Percentiles rank a stretch among this genome's conserved stretches.
These are phyloP conservation scores for Ahaetulla prasina DNA, from an alignment of 2,113 vertebrate genomes.

Conservation along the genomic window DNA sequence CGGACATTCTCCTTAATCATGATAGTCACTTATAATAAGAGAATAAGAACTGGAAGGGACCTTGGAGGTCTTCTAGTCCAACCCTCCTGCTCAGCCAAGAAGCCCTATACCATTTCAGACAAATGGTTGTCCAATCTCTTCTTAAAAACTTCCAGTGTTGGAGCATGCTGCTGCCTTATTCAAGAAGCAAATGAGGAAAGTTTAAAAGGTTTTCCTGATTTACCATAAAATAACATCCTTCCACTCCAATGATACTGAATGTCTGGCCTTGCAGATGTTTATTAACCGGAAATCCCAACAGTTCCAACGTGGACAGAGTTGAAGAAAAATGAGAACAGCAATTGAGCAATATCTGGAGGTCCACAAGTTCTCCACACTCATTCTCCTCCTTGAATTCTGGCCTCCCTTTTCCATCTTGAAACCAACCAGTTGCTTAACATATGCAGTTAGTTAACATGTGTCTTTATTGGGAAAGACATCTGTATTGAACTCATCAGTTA, in stretches of 20 bases:
- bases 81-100: neutral
- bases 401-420: neutral
- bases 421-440: neutral
- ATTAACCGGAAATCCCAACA: neutral
- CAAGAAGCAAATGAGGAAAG: neutral
- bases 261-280: neutral
- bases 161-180: neutral
- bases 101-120: neutral
- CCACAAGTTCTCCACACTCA: neutral
- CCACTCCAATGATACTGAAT: neutral
- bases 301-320: neutral
- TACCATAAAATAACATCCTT: neutral
- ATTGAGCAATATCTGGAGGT: neutral
- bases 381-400: neutral
- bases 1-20: neutral
- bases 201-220: neutral
- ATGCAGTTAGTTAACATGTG: neutral
- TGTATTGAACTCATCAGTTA: neutral
- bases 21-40: neutral
- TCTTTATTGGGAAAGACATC: neutral
- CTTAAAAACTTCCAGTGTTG: neutral
- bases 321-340: neutral
- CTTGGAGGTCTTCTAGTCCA: neutral
- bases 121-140: neutral
- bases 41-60: neutral